phyloP scores from a whole-genome alignment of 2,888 invertebrate genomes.

The Lucinisca nassula region DNA sequence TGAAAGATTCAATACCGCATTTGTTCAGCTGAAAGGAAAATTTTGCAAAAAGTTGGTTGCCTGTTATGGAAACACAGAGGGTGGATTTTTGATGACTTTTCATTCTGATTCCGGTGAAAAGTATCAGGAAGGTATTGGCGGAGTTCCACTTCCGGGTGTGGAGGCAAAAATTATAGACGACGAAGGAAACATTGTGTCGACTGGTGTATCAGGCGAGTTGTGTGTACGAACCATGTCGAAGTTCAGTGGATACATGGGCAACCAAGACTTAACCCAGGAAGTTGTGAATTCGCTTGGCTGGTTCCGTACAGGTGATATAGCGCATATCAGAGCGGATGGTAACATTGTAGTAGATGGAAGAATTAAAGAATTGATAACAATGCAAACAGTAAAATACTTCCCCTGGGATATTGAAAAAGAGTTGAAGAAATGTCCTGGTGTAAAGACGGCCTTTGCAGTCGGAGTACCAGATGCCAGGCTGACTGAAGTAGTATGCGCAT shows the following conservation, averaged over 20 bases:
- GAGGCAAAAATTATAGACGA: constrained; percentile 54
- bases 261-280: constrained; percentile 12
- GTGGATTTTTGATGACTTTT: constrained; percentile 18
- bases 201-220: constrained; percentile 44
- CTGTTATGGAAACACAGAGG: constrained; percentile 41
- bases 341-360: constrained; percentile 33
- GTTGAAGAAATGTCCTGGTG: constrained; percentile 13
- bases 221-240: constrained; percentile 24
- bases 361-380: constrained; percentile 21
- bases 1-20: constrained; percentile 16
- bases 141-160: constrained; percentile 17
- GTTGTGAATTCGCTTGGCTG: constrained; percentile 19
- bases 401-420: constrained; percentile 20
- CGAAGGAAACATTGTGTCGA: constrained; percentile 29
- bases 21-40: neutral
- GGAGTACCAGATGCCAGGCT: constrained; percentile 32
- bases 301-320: constrained; percentile 26
- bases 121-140: constrained; percentile 45
- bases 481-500: constrained; percentile 28
- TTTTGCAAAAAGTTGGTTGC: constrained; percentile 7
- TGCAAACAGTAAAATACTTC: neutral
- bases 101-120: neutral
- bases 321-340: constrained; percentile 10
- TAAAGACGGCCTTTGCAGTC: constrained; percentile 10
- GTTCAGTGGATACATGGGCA: constrained; percentile 43